Evolutionary conservation across 2,113 vertebrate genomes (phyloP).

Genomic region (Chiloscyllium plagiosum): DNA sequence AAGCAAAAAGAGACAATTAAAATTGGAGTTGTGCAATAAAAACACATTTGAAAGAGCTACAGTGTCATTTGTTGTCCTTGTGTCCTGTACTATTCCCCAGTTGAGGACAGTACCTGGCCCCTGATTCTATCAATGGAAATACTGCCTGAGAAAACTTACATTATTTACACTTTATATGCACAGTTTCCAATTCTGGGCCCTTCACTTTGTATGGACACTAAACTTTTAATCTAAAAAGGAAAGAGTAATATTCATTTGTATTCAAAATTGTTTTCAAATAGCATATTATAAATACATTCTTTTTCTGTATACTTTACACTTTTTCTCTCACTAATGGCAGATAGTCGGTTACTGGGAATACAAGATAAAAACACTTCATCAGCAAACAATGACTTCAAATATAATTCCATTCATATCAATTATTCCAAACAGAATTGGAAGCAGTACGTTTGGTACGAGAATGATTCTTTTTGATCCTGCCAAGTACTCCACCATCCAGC

Average conservation of each 20-base stretch:
- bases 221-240: not conserved
- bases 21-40: not conserved
- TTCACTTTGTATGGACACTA: not conserved
- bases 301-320: not conserved
- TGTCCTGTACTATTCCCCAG: not conserved
- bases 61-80: not conserved
- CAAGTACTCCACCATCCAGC: too few species aligned
- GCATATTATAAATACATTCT: not conserved
- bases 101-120: not conserved
- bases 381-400: not conserved
- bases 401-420: not conserved
- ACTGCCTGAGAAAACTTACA: not conserved
- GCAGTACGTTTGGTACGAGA: not conserved
- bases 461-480: not conserved
- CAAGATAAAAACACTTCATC: not conserved
- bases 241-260: not conserved
- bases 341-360: not conserved
- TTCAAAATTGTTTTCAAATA: not conserved
- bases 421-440: not conserved
- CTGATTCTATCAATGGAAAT: not conserved
- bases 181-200: not conserved
- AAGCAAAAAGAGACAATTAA: not conserved
- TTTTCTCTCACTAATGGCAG: not conserved
- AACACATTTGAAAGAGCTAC: not conserved
- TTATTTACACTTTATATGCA: not conserved